These are phyloP conservation scores for Orius laevigatus DNA, from an alignment of 1,140 invertebrate genomes.

Conservation along the genomic window DNA sequence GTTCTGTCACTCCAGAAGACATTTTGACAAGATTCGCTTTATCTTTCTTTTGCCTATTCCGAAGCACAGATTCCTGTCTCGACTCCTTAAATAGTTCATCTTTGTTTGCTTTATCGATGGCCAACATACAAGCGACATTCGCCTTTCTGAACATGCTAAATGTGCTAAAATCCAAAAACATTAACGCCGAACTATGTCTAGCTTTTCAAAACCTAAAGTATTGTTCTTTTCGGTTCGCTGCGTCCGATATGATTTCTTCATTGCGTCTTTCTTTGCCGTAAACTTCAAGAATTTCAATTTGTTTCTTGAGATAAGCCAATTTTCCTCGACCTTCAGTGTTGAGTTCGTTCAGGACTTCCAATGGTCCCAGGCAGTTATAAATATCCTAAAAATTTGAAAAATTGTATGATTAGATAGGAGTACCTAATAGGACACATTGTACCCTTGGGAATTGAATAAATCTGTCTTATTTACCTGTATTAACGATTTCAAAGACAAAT, in stretches of 20 bases:
- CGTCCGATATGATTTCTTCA: slow-evolving; percentile 40
- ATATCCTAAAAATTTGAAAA: slow-evolving; percentile 8
- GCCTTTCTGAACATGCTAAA: slow-evolving; percentile 60
- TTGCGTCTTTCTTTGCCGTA: slow-evolving; percentile 40
- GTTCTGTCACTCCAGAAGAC: slow-evolving; percentile 60
- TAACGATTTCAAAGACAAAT: slow-evolving; percentile 54
- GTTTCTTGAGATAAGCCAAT: slow-evolving; percentile 43
- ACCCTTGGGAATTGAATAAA: slow-evolving; percentile 6
- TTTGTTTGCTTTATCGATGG: slow-evolving; percentile 54
- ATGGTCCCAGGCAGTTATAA: slow-evolving; percentile 30
- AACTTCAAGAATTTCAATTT: slow-evolving; percentile 46
- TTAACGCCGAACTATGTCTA: background rate
- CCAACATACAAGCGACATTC: slow-evolving; percentile 51
- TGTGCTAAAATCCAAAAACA: slow-evolving; percentile 31
- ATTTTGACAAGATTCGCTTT: slow-evolving; percentile 44
- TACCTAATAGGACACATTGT: slow-evolving; percentile 6
- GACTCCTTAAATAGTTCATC: slow-evolving; percentile 45
- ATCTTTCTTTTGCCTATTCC: slow-evolving; percentile 39
- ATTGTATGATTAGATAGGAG: slow-evolving; percentile 7
- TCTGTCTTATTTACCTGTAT: slow-evolving; percentile 43
- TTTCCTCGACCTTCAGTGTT: slow-evolving; percentile 53
- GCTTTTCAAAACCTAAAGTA: slow-evolving; percentile 33
- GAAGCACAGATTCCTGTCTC: slow-evolving; percentile 37
- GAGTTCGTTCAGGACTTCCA: slow-evolving; percentile 47
- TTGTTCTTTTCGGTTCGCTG: slow-evolving; percentile 49